Evolutionary conservation across 2,888 invertebrate genomes (phyloP).

Genomic region (Chymomyza fuscimana): DNA sequence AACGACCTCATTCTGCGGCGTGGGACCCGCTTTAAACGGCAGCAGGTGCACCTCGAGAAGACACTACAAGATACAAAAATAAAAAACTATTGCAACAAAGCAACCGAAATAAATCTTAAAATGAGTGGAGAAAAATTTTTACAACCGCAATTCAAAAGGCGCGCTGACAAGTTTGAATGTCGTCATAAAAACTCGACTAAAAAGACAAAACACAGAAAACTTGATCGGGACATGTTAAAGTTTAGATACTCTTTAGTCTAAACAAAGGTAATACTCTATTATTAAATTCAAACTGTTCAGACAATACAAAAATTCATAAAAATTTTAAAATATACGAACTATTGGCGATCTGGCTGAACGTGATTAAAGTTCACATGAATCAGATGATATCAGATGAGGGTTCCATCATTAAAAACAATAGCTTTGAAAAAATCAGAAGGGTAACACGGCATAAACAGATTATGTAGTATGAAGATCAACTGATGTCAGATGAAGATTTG

Average conservation of each 20-base stretch:
- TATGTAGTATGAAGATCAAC: too few relatives aligned
- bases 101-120: slow-evolving; percentile 60
- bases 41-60: slow-evolving; percentile 32
- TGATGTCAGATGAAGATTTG: too few relatives aligned
- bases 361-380: too few relatives aligned
- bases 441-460: too few relatives aligned
- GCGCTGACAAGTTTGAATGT: slow-evolving; percentile 67
- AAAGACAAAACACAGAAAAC: neutral
- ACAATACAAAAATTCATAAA: too few relatives aligned
- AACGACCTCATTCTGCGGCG: slow-evolving; percentile 40
- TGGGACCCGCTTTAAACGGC: neutral
- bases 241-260: neutral
- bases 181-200: slow-evolving; percentile 51
- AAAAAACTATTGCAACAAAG: slow-evolving; percentile 54
- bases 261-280: neutral
- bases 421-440: too few relatives aligned
- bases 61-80: slow-evolving; percentile 7
- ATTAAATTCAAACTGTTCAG: too few relatives aligned
- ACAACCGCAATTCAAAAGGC: slow-evolving; percentile 1
- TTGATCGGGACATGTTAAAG: neutral
- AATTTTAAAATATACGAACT: too few relatives aligned
- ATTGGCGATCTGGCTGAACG: too few relatives aligned
- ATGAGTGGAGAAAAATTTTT: slow-evolving; percentile 36
- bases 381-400: too few relatives aligned
- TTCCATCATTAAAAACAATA: too few relatives aligned